These are phyloP conservation scores for Tryphoninae sp. DNA, from an alignment of 2,888 invertebrate genomes.

Conservation along the genomic window DNA sequence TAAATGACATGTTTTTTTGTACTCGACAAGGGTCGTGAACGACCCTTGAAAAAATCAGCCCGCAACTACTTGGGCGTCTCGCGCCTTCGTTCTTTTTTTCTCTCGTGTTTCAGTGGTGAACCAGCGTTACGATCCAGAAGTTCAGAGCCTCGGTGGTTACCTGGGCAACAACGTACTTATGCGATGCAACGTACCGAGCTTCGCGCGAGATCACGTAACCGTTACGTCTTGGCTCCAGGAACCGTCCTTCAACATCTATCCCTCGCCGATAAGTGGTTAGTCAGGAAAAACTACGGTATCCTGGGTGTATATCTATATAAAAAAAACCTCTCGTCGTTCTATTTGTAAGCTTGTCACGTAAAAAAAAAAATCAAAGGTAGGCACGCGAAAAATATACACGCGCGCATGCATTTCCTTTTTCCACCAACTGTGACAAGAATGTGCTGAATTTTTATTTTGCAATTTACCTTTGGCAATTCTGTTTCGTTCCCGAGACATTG, in stretches of 20 bases:
- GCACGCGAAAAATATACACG: no score
- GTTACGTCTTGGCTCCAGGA: slow-evolving; percentile 84
- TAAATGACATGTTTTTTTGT: no score
- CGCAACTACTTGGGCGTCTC: slow-evolving; percentile 8
- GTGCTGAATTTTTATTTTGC: no score
- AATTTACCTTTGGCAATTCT: no score
- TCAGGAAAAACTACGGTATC: slow-evolving; percentile 39
- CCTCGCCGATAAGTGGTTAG: slow-evolving; percentile 83
- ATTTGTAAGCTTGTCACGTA: slow-evolving; percentile 46
- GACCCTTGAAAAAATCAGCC: neutral
- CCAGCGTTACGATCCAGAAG: slow-evolving; percentile 84
- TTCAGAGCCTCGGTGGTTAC: slow-evolving; percentile 84
- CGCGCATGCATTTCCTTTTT: no score
- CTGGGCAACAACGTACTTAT: slow-evolving; percentile 83
- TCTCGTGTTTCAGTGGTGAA: slow-evolving; percentile 81
- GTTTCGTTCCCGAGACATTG: no score
- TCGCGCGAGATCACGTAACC: slow-evolving; percentile 83
- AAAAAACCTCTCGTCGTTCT: slow-evolving; percentile 40
- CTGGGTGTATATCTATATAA: slow-evolving; percentile 65
- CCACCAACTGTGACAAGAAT: no score
- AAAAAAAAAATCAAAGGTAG: neutral
- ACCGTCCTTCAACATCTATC: slow-evolving; percentile 84
- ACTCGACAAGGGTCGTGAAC: no score
- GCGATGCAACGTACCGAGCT: slow-evolving; percentile 83
- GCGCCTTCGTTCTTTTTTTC: neutral